These are phyloP conservation scores for Anthonomus grandis DNA, from an alignment of 1,140 invertebrate species.

Conservation along the genomic window DNA sequence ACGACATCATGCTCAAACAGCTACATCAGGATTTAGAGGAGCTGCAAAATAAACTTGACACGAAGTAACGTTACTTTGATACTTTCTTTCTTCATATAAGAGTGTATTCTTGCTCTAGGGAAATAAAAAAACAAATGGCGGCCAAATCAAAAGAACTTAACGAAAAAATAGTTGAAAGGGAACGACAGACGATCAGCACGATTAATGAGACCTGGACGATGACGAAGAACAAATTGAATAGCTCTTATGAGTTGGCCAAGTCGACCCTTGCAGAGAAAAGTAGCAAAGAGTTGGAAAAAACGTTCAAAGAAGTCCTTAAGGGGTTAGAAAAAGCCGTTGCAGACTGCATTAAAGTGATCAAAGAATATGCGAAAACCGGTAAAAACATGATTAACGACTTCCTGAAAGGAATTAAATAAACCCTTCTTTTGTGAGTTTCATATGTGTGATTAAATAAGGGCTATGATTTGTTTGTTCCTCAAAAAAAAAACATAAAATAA, in stretches of 20 bases:
- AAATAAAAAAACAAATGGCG: neutral
- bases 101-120: neutral
- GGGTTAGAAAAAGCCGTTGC: neutral
- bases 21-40: too few relatives aligned
- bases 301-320: conserved; percentile 1
- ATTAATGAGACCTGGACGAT: conserved; percentile 1
- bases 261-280: neutral
- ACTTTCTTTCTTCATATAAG: neutral
- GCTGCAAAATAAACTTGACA: too few relatives aligned
- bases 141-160: neutral
- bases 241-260: neutral
- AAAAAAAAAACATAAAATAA: conserved; percentile 2
- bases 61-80: too few relatives aligned
- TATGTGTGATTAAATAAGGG: too few relatives aligned
- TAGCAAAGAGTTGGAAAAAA: conserved; percentile 3
- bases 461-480: neutral
- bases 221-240: neutral
- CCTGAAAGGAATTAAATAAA: too few relatives aligned
- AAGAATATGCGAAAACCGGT: neutral
- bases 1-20: too few relatives aligned
- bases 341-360: neutral
- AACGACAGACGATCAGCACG: neutral
- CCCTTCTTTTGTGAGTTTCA: too few relatives aligned
- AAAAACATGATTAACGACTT: too few relatives aligned
- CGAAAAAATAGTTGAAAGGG: neutral